These are phyloP conservation scores for Hafferia zeledoni DNA, from an alignment of 2,797 vertebrate genomes.

Conservation along the genomic window DNA sequence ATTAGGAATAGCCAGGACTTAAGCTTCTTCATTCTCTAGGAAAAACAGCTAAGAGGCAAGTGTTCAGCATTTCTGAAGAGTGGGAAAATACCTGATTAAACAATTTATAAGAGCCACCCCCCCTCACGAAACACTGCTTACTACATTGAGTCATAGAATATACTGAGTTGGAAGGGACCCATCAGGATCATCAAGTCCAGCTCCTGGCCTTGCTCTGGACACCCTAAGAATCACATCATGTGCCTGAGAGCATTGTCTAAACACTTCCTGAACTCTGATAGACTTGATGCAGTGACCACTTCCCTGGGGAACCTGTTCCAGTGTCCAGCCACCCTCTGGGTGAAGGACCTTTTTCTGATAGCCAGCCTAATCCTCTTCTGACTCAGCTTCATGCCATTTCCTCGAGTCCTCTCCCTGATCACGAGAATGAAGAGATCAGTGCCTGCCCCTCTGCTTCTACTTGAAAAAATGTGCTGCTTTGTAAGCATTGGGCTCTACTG, in stretches of 20 bases:
- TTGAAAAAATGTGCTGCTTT: not conserved
- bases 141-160: not conserved
- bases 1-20: not conserved
- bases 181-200: not conserved
- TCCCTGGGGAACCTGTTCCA: not conserved
- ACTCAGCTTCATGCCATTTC: not conserved
- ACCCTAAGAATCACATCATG: not conserved
- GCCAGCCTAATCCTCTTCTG: not conserved
- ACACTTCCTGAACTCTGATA: not conserved
- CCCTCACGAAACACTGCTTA: not conserved
- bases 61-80: not conserved
- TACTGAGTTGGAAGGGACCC: not conserved
- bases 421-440: not conserved
- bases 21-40: not conserved
- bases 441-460: not conserved
- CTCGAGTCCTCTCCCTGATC: not conserved
- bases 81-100: not conserved
- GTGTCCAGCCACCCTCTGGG: not conserved
- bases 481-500: not conserved
- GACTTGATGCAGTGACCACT: not conserved
- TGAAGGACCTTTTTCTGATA: not conserved
- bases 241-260: not conserved
- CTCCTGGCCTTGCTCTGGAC: not conserved
- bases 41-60: not conserved
- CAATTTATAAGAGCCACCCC: not conserved